phyloP scores from a whole-genome alignment of 2,888 invertebrate genomes.

The Parthenolecanium corni region DNA sequence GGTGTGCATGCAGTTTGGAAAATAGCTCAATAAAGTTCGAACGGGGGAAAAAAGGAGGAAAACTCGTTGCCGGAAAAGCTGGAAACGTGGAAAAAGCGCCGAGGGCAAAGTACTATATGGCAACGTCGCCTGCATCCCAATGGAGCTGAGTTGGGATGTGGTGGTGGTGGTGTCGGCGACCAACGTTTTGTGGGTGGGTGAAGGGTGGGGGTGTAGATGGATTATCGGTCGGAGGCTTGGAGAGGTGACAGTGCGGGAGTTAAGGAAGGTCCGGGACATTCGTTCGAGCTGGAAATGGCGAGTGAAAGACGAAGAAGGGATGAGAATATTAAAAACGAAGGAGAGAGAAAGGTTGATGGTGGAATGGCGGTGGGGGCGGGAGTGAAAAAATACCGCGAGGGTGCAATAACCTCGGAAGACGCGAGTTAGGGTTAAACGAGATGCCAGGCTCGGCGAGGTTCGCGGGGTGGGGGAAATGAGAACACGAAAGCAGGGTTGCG shows the following conservation, averaged over 20 bases:
- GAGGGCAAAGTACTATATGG: background rate
- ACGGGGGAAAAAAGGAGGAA: too few species aligned
- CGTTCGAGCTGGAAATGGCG: background rate
- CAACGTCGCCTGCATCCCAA: background rate
- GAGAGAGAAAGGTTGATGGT: background rate
- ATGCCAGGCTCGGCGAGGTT: too few species aligned
- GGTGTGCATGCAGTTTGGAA: too few species aligned
- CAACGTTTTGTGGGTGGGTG: background rate
- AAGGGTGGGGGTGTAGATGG: background rate
- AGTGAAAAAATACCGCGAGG: background rate
- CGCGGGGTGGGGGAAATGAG: too few species aligned
- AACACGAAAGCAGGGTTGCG: background rate
- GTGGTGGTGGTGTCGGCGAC: background rate
- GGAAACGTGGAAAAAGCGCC: too few species aligned
- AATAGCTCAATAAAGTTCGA: too few species aligned
- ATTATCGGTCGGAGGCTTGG: background rate
- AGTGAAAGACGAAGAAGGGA: too few species aligned
- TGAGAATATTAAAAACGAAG: too few species aligned
- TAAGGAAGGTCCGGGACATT: conserved; percentile 16
- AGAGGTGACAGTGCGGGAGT: background rate
- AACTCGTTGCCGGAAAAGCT: too few species aligned
- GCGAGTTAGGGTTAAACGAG: conserved; percentile 5
- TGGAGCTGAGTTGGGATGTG: background rate
- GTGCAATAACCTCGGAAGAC: conserved; percentile 5
- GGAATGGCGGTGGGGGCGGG: background rate